Percentiles rank a stretch among this genome's conserved stretches.
These are phyloP conservation scores for Heliconius cydno DNA, from an alignment of 2,888 invertebrate genomes.

Conservation along the genomic window DNA sequence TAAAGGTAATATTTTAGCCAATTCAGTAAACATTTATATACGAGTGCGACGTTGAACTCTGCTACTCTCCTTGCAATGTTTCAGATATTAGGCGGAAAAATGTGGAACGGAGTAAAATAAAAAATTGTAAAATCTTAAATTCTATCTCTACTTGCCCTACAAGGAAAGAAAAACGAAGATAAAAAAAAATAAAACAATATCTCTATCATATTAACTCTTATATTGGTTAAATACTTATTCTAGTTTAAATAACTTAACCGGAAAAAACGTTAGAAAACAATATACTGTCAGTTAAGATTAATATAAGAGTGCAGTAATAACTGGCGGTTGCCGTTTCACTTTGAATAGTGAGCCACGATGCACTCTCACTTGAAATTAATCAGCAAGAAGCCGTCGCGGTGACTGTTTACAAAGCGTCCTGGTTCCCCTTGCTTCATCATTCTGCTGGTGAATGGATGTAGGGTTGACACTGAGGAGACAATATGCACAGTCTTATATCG, in stretches of 20 bases:
- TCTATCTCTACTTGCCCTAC: too few relatives aligned
- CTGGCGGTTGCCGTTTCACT: slow-evolving; percentile 34
- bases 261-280: neutral
- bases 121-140: too few relatives aligned
- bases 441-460: slow-evolving; percentile 59
- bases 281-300: slow-evolving; percentile 29
- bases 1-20: too few relatives aligned
- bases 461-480: slow-evolving; percentile 55
- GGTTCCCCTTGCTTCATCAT: slow-evolving; percentile 62
- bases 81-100: too few relatives aligned
- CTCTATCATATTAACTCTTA: too few relatives aligned
- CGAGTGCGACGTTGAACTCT: too few relatives aligned
- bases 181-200: too few relatives aligned
- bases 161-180: too few relatives aligned
- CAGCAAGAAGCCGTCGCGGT: slow-evolving; percentile 76
- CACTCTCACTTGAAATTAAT: slow-evolving; percentile 76
- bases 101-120: too few relatives aligned
- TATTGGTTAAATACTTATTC: neutral
- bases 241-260: neutral
- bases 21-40: too few relatives aligned
- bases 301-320: slow-evolving; percentile 29
- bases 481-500: neutral
- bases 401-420: slow-evolving; percentile 72
- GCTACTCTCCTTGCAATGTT: too few relatives aligned
- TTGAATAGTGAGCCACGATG: slow-evolving; percentile 38